Conservation (phyloP, 2,888 invertebrate species). For the Drosophila pseudotakahashii region DNA sequence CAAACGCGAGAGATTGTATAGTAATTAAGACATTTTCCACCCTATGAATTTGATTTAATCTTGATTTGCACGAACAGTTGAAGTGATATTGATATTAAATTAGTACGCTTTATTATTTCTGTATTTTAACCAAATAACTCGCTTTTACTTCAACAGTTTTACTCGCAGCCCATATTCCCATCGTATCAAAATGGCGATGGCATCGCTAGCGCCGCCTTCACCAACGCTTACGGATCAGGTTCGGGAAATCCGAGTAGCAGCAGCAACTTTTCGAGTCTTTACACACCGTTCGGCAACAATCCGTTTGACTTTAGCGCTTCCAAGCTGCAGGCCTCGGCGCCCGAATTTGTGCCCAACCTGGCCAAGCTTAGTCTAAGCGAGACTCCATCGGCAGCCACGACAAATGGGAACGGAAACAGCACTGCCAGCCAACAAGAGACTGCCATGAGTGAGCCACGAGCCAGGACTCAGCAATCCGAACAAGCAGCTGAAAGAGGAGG, state of each 20-base stretch:
- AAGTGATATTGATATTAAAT: no score
- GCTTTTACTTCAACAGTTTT: conserved; percentile 19
- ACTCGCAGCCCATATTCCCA: conserved; percentile 32
- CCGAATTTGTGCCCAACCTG: conserved; percentile 83
- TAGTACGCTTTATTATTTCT: no score
- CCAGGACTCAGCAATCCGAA: not conserved
- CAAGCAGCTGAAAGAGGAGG: not conserved
- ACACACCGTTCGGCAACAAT: conserved; percentile 70
- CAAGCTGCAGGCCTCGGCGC: conserved; percentile 81
- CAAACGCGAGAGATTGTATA: no score
- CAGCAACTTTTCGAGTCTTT: conserved; percentile 40
- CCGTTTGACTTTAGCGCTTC: conserved; percentile 78
- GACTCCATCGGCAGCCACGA: conserved; percentile 5
- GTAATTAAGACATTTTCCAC: not conserved
- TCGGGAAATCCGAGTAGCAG: conserved; percentile 9
- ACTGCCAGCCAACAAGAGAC: conserved; percentile 60
- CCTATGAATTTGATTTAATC: not conserved
- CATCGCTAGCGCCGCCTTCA: conserved; percentile 11
- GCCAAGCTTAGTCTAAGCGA: conserved; percentile 68
- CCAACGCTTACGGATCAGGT: conserved; percentile 13
- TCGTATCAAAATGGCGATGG: conserved; percentile 51
- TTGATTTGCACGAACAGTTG: no score
- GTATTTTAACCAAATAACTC: no score
- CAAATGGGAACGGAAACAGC: conserved; percentile 49
- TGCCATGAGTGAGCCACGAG: conserved; percentile 19